These are phyloP conservation scores for Ophiothrix spiculata DNA, from an alignment of 35 echinoderm and acorn worm genomes.

Conservation along the genomic window DNA sequence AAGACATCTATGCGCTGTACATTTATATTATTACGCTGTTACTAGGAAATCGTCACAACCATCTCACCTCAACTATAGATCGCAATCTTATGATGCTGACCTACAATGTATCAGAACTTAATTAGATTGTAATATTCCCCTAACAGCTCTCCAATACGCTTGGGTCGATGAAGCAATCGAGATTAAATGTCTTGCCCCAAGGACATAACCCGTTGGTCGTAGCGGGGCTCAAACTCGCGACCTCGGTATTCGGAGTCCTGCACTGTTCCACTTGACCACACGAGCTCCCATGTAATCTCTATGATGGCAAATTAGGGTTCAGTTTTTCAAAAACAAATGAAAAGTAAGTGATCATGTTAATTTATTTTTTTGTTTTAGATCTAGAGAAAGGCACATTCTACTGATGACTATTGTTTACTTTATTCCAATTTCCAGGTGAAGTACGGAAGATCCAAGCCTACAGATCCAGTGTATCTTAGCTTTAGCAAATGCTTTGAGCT, in stretches of 20 bases:
- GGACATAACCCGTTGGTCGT: too few species aligned
- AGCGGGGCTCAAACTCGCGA: too few species aligned
- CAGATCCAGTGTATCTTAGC: neutral
- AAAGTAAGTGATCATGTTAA: neutral
- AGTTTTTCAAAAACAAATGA: neutral
- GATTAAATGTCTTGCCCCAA: too few species aligned
- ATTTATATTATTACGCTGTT: too few species aligned
- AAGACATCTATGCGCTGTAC: neutral
- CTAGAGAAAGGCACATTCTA: neutral
- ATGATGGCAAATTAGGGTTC: neutral
- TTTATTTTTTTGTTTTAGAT: neutral
- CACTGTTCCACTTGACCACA: too few species aligned
- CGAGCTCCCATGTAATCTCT: neutral
- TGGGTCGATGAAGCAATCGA: too few species aligned
- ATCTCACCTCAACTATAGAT: too few species aligned
- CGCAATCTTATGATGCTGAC: too few species aligned
- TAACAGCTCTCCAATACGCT: too few species aligned
- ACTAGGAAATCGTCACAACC: too few species aligned
- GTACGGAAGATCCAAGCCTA: neutral
- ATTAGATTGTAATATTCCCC: neutral
- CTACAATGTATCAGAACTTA: neutral
- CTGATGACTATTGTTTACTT: neutral
- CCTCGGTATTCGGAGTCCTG: too few species aligned
- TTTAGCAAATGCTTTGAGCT: conserved; percentile 39
- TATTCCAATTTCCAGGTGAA: conserved; percentile 21